Percentiles rank a stretch among this genome's conserved stretches.
phyloP scores from a whole-genome alignment of 1,140 invertebrate genomes.

The Diorhabda carinulata region DNA sequence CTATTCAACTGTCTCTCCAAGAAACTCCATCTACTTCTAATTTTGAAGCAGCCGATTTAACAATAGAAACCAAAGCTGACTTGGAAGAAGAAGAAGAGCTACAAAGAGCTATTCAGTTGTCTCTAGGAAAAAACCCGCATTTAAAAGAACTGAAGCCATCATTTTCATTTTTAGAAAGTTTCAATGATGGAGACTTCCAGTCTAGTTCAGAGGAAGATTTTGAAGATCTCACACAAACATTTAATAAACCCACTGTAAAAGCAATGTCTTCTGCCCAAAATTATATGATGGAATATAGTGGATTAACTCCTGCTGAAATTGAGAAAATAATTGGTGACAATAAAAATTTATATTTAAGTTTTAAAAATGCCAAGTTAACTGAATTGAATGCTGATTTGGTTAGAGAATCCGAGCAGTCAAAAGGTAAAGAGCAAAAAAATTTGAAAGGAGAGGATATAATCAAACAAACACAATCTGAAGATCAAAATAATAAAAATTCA shows the following conservation, averaged over 20 bases:
- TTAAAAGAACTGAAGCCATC: constrained; percentile 23
- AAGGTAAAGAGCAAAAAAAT: not conserved
- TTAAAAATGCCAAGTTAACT: not conserved
- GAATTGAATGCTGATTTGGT: not conserved
- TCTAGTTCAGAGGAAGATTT: constrained; percentile 39
- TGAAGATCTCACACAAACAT: constrained; percentile 27
- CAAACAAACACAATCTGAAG: not conserved
- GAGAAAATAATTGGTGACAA: constrained; percentile 48
- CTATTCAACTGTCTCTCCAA: constrained; percentile 49
- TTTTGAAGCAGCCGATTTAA: not conserved
- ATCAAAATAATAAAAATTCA: not conserved
- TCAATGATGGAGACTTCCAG: constrained; percentile 43
- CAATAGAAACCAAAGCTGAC: constrained; percentile 32
- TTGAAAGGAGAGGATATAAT: not conserved
- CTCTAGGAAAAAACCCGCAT: constrained; percentile 36
- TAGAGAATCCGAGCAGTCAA: not conserved
- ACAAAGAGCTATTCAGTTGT: constrained; percentile 51
- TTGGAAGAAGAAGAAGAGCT: constrained; percentile 54
- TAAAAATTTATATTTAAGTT: not conserved
- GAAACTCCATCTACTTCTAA: constrained; percentile 3
- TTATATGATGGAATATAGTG: constrained; percentile 72
- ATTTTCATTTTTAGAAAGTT: constrained; percentile 37
- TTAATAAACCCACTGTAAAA: constrained; percentile 20
- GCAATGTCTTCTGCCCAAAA: constrained; percentile 53
- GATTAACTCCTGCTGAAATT: constrained; percentile 68